Evolutionary conservation across 2,888 invertebrate genomes (phyloP).

Genomic region (Lacanobia wlatinum): DNA sequence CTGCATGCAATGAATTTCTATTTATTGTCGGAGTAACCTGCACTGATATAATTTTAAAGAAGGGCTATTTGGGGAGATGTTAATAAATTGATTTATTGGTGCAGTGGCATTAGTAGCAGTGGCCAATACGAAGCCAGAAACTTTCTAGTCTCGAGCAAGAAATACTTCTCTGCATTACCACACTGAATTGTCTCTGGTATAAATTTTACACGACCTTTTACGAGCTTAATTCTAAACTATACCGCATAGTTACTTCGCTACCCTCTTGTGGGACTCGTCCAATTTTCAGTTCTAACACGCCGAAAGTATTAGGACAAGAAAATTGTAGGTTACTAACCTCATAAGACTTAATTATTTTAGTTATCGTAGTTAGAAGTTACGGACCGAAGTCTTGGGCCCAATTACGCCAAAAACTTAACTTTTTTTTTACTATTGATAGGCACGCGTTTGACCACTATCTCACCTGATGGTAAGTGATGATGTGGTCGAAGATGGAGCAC

Average conservation of each 20-base stretch:
- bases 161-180: background rate
- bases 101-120: background rate
- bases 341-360: conserved; percentile 4
- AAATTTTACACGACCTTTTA: conserved; percentile 36
- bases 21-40: conserved; percentile 56
- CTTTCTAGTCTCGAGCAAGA: background rate
- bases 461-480: too few species aligned
- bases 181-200: conserved; percentile 1
- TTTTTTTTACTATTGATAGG: too few species aligned
- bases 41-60: conserved; percentile 49
- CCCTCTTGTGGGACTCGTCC: conserved; percentile 20
- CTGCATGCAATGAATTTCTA: conserved; percentile 64
- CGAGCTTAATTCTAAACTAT: conserved; percentile 29
- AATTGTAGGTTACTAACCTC: conserved; percentile 1
- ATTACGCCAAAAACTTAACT: too few species aligned
- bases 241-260: conserved; percentile 4
- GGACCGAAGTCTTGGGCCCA: background rate
- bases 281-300: conserved; percentile 18
- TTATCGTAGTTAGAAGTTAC: background rate
- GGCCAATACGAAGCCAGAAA: conserved; percentile 1
- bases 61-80: conserved; percentile 43
- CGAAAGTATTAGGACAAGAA: conserved; percentile 3
- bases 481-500: too few species aligned
- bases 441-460: too few species aligned
- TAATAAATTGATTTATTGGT: conserved; percentile 18